Base-by-base conservation (phyloP, 2,113 vertebrate genomes). In the Dicentrarchus labrax region DNA sequence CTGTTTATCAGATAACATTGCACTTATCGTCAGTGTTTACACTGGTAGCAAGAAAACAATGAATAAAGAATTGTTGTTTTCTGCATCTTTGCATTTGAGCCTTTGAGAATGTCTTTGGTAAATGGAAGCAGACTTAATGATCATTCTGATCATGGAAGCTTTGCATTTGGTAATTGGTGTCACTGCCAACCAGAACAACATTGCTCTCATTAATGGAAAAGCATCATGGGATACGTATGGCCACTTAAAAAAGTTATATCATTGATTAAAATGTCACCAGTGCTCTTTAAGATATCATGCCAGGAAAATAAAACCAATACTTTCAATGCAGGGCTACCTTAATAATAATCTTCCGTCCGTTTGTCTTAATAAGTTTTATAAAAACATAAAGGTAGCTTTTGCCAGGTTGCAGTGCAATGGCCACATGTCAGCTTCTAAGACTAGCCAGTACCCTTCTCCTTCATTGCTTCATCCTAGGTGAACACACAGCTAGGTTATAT, bases 111-210 rank as follows among this genome's bases (percentile, higher is more conserved):
- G 15, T 64, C 3, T 4, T 30, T 50, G 47, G 3, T 80, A 12
- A 77, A 68, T n/a, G 16, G n/a, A 76, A 43, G 15, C 51, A 36
- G 0, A 10, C 51, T 51, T 72, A 72, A 74, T 72, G n/a, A 83
- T 47, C 6, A 51, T 24, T 86, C 73, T 54, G 48, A 64, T 64
- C 30, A 39, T 64, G 62, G 15, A 45, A 53, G 62, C 19, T 62
- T 76, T 80, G 60, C 69, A 65, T 80, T 77, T 80, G 5, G 48
- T 81, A 87, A 85, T 66, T 76, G 61, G 53, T 64, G 72, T 76
- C 61, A 21, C 67, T 72, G 83, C 69, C 82, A 81, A 45, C 60
- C 54, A 61, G 43, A 53, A 59, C 71, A 60, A 48, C 36, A 2
- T n/a, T 56, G 3, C 38, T 72, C 43, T 74, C 47, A 78, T 78